Evolutionary conservation across 2,888 invertebrate genomes (phyloP).

Genomic region (Laothoe populi): DNA sequence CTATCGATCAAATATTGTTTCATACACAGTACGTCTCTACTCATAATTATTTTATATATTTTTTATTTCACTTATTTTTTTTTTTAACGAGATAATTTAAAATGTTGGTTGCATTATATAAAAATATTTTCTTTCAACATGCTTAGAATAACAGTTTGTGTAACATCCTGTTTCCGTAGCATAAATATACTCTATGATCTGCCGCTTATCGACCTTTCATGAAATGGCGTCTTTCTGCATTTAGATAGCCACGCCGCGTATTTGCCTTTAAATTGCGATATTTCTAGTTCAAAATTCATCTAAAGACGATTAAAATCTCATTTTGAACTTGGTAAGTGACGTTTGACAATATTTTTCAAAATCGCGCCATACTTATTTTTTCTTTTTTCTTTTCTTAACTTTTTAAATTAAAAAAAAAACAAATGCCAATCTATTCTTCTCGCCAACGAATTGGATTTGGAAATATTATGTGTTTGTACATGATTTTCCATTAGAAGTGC

Average conservation of each 20-base stretch:
- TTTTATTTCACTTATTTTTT: too few species aligned
- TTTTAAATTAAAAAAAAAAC: conserved; percentile 59
- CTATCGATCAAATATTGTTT: neutral
- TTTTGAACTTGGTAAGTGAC: conserved; percentile 7
- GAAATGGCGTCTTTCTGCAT: conserved; percentile 54
- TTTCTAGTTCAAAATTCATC: too few species aligned
- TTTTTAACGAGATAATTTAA: neutral
- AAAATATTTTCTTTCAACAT: neutral
- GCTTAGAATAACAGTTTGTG: neutral
- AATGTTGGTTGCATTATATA: too few species aligned
- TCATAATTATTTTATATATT: too few species aligned
- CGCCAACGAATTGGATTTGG: conserved; percentile 38
- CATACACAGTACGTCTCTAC: neutral
- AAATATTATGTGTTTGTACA: conserved; percentile 38
- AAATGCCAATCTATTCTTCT: conserved; percentile 66
- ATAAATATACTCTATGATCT: neutral
- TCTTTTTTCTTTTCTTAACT: conserved; percentile 57
- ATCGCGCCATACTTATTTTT: conserved; percentile 61
- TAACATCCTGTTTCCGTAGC: neutral
- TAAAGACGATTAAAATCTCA: too few species aligned
- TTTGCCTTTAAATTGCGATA: neutral
- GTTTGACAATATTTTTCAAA: conserved; percentile 54
- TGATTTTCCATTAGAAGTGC: too few species aligned
- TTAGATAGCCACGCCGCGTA: conserved; percentile 37
- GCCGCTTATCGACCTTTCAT: conserved; percentile 37